These are phyloP conservation scores for Ennomos quercinarius DNA, from an alignment of 2,888 invertebrate genomes.

Conservation along the genomic window DNA sequence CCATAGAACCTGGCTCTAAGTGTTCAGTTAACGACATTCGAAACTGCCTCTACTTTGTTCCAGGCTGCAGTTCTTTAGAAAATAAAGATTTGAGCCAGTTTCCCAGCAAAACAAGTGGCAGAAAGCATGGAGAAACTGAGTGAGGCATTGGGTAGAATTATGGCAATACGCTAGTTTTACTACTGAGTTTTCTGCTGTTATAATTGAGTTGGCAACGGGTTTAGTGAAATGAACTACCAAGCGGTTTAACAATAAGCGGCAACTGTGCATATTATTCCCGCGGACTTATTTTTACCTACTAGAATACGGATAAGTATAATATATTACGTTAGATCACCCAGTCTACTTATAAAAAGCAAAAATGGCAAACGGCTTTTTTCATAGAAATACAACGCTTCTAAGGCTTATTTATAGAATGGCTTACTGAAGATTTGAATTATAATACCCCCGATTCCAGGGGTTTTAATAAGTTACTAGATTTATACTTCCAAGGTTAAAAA, in stretches of 20 bases:
- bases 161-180: conserved; percentile 18
- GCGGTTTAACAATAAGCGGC: not conserved
- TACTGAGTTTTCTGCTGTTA: conserved; percentile 7
- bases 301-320: too few relatives aligned
- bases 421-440: too few relatives aligned
- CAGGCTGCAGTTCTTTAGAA: conserved; percentile 21
- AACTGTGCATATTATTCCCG: too few relatives aligned
- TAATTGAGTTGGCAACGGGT: conserved; percentile 24
- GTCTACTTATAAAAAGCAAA: too few relatives aligned
- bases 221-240: conserved; percentile 12
- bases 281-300: too few relatives aligned
- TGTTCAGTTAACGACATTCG: conserved; percentile 31
- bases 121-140: not conserved
- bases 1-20: conserved; percentile 30
- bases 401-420: too few relatives aligned
- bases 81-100: conserved; percentile 30
- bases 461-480: too few relatives aligned
- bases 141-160: conserved; percentile 10
- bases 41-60: conserved; percentile 32
- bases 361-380: too few relatives aligned
- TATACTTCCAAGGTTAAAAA: too few relatives aligned
- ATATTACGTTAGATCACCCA: too few relatives aligned
- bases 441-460: too few relatives aligned
- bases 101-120: conserved; percentile 12
- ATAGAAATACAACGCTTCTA: too few relatives aligned